Conservation (phyloP, 2,797 vertebrate genomes). For the Poeciliopsis turneri region DNA sequence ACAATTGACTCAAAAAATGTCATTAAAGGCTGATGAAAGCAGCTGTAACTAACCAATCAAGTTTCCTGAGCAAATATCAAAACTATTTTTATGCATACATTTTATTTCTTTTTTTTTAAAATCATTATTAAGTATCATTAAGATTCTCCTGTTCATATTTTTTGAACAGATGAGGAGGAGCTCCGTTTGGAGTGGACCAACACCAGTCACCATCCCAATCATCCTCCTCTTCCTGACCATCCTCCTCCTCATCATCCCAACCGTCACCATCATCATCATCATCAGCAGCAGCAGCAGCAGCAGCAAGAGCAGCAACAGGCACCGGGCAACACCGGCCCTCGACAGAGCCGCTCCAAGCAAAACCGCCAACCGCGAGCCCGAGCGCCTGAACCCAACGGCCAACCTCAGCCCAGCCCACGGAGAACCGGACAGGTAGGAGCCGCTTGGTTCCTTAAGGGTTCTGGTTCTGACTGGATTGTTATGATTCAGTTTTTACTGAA, state of each 20-base stretch:
- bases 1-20: too few relatives aligned
- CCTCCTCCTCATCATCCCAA: not conserved
- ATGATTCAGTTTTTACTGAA: not conserved
- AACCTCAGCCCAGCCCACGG: conserved; percentile 37
- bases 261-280: not conserved
- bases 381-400: not conserved
- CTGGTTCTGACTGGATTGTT: not conserved
- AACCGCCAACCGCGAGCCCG: conserved; percentile 8
- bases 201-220: not conserved
- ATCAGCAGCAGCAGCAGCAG: accelerated
- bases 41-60: too few relatives aligned
- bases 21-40: not conserved
- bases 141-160: not conserved
- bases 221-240: not conserved
- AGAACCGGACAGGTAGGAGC: conserved; percentile 38
- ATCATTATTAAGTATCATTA: not conserved
- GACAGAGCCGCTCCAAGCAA: conserved; percentile 42
- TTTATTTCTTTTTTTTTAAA: too few relatives aligned
- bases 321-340: conserved; percentile 61
- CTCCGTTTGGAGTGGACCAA: conserved; percentile 51
- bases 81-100: too few relatives aligned
- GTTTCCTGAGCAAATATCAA: too few relatives aligned
- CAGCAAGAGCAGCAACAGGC: conserved; percentile 34
- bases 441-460: not conserved
- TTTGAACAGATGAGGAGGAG: conserved; percentile 60